Base-by-base conservation (phyloP, 2,797 vertebrate genomes). In the Astyanax mexicanus region DNA sequence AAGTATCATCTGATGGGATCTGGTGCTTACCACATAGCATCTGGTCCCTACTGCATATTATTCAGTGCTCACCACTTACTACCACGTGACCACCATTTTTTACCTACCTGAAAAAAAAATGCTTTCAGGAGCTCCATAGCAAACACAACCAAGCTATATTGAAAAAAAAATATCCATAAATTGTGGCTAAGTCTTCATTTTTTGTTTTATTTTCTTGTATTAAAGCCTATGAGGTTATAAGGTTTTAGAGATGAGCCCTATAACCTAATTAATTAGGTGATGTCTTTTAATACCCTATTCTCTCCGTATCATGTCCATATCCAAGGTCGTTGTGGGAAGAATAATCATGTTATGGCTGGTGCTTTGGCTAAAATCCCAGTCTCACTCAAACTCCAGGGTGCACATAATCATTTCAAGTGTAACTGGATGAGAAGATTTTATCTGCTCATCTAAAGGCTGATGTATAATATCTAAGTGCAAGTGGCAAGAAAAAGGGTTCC, bases 181-280 rank as follows among this genome's bases (percentile, higher is more conserved):
- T n/a, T n/a, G 45, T 13, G 17, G 27, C 55, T 37, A 1, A 13
- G n/a, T n/a, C n/a, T 32, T 32, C 29, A 44, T n/a, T 9, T 64
- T 9, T 64, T 40, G 19, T 38, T 10, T 72, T 51, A 23, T 80
- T 58, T 49, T 69, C 78, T 62, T 29, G n/a, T 32, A 54, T 49
- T 38, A 49, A 65, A 73, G 40, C 66, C 61, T 37, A 68, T 51
- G 10, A 27, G 79, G 32, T 35, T 71, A 47, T 54, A 6, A 51
- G 70, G 73, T 69, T 76, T 81, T 77, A 86, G 81, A 71, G 69
- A 42, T 86, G 88, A 86, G 76, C 82, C 72, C 73, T 71, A 77
- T 81, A 80, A 87, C 86, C 83, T 74, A 74, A 82, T 83, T 84
- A 82, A 85, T 89, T 87, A 86, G 86, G 84, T 88, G 86, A 89